A percentile compares a stretch with the other conserved stretches of the same genome.
These are phyloP conservation scores for Drosophila nr. fundita DNA, from an alignment of 2,888 invertebrate genomes.

Conservation along the genomic window DNA sequence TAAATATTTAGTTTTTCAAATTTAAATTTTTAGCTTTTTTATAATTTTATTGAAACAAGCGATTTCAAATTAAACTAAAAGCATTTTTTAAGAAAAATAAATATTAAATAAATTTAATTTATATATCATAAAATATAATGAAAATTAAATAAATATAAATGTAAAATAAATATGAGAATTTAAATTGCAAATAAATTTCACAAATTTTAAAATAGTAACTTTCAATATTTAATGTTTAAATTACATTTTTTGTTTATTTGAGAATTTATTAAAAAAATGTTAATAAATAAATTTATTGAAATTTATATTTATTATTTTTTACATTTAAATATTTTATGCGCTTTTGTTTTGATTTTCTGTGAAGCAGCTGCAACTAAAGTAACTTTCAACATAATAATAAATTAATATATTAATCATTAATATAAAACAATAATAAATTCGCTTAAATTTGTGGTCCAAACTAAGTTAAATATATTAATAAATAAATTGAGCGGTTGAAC, in stretches of 20 bases:
- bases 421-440: background rate
- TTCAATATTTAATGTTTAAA: background rate
- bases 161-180: background rate
- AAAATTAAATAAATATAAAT: background rate
- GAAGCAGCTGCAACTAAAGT: background rate
- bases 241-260: background rate
- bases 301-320: background rate
- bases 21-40: accelerated
- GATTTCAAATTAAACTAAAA: background rate
- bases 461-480: background rate
- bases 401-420: background rate
- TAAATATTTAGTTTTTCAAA: background rate
- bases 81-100: background rate
- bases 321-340: too few species aligned
- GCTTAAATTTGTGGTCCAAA: background rate
- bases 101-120: background rate
- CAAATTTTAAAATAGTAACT: background rate
- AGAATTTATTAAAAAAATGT: background rate
- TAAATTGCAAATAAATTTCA: background rate
- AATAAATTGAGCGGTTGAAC: background rate
- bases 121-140: background rate
- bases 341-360: too few species aligned
- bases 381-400: background rate
- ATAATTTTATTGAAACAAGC: background rate
- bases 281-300: background rate